Evolutionary conservation across 2,797 vertebrate species (phyloP).

Genomic region (Gallinago stenura): DNA sequence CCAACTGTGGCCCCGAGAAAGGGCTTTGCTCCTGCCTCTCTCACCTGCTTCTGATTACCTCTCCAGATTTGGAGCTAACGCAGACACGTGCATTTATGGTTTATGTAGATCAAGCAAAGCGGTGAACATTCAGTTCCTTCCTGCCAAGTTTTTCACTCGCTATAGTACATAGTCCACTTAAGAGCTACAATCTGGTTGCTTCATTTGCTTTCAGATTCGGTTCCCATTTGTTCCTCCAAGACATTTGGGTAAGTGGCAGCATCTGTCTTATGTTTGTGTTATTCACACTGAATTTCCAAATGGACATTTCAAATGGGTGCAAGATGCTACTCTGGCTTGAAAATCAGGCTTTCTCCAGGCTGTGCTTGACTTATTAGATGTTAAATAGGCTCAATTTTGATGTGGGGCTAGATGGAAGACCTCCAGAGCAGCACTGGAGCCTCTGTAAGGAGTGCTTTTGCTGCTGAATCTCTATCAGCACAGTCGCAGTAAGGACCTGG

Average conservation of each 20-base stretch:
- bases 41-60: slow-evolving; percentile 4
- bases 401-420: not conserved
- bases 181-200: slow-evolving; percentile 66
- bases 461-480: fast-evolving
- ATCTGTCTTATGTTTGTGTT: slow-evolving; percentile 72
- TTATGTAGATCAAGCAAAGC: slow-evolving; percentile 17
- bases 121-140: slow-evolving; percentile 4
- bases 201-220: slow-evolving; percentile 67
- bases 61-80: not conserved
- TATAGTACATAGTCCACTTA: slow-evolving; percentile 51
- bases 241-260: slow-evolving; percentile 72
- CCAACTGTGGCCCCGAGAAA: not conserved
- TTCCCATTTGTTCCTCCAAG: slow-evolving; percentile 70
- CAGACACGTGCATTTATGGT: not conserved
- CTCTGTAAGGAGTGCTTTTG: not conserved
- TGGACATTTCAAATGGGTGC: slow-evolving; percentile 63
- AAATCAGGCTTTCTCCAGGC: slow-evolving; percentile 47
- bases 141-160: slow-evolving; percentile 53
- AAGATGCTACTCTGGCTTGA: slow-evolving; percentile 69
- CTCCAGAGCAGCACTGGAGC: not conserved
- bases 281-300: slow-evolving; percentile 74
- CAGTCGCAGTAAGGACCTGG: fast-evolving
- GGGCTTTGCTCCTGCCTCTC: not conserved
- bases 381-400: not conserved
- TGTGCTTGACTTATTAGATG: slow-evolving; percentile 25